These are phyloP conservation scores for Lasioglossum oenotherae DNA, from an alignment of 2,888 invertebrate species.

Conservation along the genomic window DNA sequence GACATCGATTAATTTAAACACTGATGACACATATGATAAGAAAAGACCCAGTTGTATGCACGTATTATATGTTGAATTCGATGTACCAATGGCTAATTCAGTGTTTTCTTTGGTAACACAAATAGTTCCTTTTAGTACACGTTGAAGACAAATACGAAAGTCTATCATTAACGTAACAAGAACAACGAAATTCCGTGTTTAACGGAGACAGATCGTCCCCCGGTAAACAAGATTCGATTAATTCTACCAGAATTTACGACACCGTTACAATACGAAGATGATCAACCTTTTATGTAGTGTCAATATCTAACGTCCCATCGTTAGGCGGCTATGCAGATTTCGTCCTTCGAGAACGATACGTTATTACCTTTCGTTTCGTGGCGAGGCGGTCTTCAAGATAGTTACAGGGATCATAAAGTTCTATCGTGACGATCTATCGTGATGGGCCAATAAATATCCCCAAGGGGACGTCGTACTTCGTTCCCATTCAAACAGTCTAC, in stretches of 20 bases:
- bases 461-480: constrained; percentile 13
- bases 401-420: constrained; percentile 32
- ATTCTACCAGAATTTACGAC: constrained; percentile 61
- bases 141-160: not conserved
- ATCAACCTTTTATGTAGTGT: constrained; percentile 40
- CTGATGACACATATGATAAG: not conserved
- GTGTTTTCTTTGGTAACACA: not conserved
- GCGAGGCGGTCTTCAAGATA: constrained; percentile 15
- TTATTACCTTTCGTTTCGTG: constrained; percentile 30
- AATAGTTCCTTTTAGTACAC: not conserved
- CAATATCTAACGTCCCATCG: constrained; percentile 12
- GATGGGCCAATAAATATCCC: constrained; percentile 42
- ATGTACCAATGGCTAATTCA: not conserved
- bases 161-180: not conserved
- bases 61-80: not conserved
- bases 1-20: too few relatives aligned
- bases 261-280: constrained; percentile 24
- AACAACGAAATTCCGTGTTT: not conserved
- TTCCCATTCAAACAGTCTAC: not conserved
- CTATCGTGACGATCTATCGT: constrained; percentile 24
- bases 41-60: not conserved
- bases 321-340: constrained; percentile 45
- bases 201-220: not conserved
- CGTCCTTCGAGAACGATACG: constrained; percentile 45
- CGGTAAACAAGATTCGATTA: constrained; percentile 28